phyloP scores from a whole-genome alignment of 2,797 vertebrate species.

The Myotis myotis region DNA sequence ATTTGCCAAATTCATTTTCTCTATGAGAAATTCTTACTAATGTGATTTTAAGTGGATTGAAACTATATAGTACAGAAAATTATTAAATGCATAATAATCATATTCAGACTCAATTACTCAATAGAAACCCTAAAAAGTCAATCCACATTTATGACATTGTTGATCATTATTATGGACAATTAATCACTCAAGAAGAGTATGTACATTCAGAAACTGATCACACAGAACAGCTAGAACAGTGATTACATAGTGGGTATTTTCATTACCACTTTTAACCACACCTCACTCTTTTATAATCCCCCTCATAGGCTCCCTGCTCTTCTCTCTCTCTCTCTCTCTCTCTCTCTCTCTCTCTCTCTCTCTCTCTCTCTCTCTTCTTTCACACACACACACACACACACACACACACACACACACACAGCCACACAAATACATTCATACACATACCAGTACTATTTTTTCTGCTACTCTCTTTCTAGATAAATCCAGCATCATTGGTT shows the following conservation, averaged over 20 bases:
- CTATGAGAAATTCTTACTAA: not conserved
- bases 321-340: not conserved
- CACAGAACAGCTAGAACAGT: not conserved
- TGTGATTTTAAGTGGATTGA: not conserved
- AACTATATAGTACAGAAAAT: not conserved
- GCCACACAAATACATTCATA: not conserved
- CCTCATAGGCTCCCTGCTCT: not conserved
- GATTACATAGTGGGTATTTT: not conserved
- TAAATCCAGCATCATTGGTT: not conserved
- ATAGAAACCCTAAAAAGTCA: not conserved
- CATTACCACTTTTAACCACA: not conserved
- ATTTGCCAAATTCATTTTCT: conserved; percentile 9
- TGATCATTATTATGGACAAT: conserved; percentile 12
- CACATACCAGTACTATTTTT: not conserved
- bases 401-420: not conserved
- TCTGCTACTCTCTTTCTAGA: not conserved
- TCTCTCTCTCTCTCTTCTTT: not conserved
- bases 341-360: not conserved
- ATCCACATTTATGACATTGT: not conserved
- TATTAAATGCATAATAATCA: not conserved
- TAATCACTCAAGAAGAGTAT: not conserved
- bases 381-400: not conserved
- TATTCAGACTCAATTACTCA: conserved; percentile 26
- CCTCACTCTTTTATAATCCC: not conserved
- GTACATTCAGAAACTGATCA: not conserved